Base-by-base conservation (phyloP, 2,113 vertebrate genomes). In the Pelusios castaneus region DNA sequence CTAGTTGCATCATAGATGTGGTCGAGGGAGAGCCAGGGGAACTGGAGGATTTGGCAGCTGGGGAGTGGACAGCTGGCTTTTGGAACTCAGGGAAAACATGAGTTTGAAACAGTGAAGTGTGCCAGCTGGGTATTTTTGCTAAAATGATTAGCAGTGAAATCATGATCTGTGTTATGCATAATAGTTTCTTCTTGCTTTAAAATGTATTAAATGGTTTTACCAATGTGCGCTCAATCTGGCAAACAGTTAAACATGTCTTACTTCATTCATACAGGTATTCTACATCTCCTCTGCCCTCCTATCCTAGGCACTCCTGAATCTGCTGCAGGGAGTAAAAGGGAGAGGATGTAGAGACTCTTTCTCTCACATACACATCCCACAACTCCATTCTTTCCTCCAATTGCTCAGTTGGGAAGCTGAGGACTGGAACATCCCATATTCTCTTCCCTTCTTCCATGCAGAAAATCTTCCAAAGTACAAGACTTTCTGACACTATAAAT, bases 241-340 rank as follows among this genome's bases (percentile, higher is more conserved):
- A 25, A 81, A 43, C 34, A 79, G 38, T 56, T 51, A 82, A 49
- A 52, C 51, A 91, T n/a, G 11, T 47, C 10, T 47, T 47, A 10
- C 10, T 96, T 89, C 49, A 93, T 22, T 86, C 88, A 43, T 8
- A 73, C 31, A 88, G 92, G 21, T 80, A 67, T 89, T 83, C 55
- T 73, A 49, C 24, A 2, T 85, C 43, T 55, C 12, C 47, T 27
- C 51, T 52, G 16, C 51, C 51, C 16, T 93, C 92, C 55, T 38
- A 77, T 92, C 52, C 87, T 80, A 88, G 84, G 22, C 25, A 86
- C 17, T 16, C 78, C 84, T 93, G 92, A 92, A 93, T 10, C 47
- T 84, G 83, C 84, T 24, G 58, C 41, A 80, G 25, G 21, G 87
- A 87, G 43, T 85, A 67, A 52, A 52, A 52, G 51, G 51, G 51